Base-by-base conservation (phyloP, 2,888 invertebrate genomes). In the Ferrisia virgata region DNA sequence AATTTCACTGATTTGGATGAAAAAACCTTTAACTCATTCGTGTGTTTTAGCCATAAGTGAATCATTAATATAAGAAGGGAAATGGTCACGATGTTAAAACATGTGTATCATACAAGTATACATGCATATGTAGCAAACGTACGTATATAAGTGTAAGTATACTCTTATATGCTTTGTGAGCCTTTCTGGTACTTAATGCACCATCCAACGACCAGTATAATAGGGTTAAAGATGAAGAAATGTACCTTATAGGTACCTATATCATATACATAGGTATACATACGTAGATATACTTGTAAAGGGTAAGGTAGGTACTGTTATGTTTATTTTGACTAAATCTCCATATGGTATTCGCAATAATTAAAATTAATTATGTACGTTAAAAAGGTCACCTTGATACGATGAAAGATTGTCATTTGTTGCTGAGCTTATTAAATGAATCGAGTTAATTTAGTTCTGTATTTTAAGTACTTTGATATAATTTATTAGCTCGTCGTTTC, bases 281-380 rank as follows among this genome's bases (percentile, higher is more conserved):
- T 3, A 18, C 18, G 18, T 2, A 18, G 6, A 13, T 4, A 13
- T 40, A 4, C 11, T 9, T 2, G 40, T 40, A 40, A n/a, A n/a
- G n/a, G 6, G 11, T 40, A 40, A n/a, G n/a, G n/a, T 4, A 40
- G 6, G 40, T 40, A 40, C 13, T 9, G 8, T 4, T 25, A 13
- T 64, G 28, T 64, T 64, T 64, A 64, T 64, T 64, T 64, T 64
- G 58, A 64, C 58, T 64, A 28, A 22, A 64, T 64, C 58, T 64
- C 58, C 58, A 64, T 28, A 64, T 64, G 58, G 58, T 64, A 64
- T 64, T 64, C 28, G 58, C 28, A 64, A 64, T 64, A 64, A 64
- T 64, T 64, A 64, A 28, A 64, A 64, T 64, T 64, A 64, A 64
- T 64, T 64, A 64, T 0, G 4, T 0, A 25, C 58, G 58, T 64